phyloP scores from a whole-genome alignment of 35 echinoderm and acorn worm genomes.

The Patiria miniata region DNA sequence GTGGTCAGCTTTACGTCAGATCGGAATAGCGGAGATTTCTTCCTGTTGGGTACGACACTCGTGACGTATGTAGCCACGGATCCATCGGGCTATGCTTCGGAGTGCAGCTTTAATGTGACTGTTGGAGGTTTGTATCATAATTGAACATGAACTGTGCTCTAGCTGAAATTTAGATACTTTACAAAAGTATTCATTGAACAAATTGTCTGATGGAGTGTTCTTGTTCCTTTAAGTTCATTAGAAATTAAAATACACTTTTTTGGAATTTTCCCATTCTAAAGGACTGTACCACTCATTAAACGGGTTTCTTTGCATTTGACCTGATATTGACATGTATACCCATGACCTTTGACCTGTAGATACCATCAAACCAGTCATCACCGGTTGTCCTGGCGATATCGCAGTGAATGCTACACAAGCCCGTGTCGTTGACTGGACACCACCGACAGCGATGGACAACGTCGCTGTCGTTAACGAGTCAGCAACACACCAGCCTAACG shows the following conservation, averaged over 20 bases:
- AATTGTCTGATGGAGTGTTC: too few relatives aligned
- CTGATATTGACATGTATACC: background rate
- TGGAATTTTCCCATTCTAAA: too few relatives aligned
- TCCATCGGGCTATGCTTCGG: background rate
- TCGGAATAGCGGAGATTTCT: background rate
- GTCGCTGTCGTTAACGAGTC: background rate
- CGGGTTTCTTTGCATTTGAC: background rate
- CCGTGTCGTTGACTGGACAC: slow-evolving; percentile 4
- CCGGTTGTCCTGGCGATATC: background rate
- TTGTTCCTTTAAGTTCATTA: too few relatives aligned
- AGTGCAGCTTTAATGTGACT: slow-evolving; percentile 1
- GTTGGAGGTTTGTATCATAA: too few relatives aligned
- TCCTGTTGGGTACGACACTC: background rate
- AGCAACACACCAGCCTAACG: background rate
- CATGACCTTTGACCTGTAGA: background rate
- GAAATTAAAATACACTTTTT: too few relatives aligned
- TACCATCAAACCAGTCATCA: background rate
- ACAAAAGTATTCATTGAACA: too few relatives aligned
- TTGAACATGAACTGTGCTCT: too few relatives aligned
- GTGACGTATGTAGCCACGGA: background rate
- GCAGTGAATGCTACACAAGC: background rate
- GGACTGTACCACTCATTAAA: too few relatives aligned
- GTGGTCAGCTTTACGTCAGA: background rate
- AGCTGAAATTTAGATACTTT: too few relatives aligned
- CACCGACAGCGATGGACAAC: slow-evolving; percentile 34